Percentiles rank a stretch among this genome's conserved stretches.
phyloP scores from a whole-genome alignment of 2,113 vertebrate species.

The Ciconia stormi region DNA sequence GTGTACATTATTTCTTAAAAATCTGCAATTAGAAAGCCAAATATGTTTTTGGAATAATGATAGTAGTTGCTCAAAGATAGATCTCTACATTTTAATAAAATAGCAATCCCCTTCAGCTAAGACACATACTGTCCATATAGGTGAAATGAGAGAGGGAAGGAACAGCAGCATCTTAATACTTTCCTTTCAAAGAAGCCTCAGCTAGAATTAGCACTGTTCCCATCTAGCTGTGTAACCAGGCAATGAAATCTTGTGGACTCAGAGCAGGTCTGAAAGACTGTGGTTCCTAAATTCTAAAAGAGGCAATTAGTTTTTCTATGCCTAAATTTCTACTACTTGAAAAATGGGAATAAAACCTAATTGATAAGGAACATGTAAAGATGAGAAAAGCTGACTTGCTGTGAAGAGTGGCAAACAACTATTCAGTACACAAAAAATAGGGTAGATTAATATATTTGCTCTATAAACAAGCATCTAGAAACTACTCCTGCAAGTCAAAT shows the following conservation, averaged over 20 bases:
- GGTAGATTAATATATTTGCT: background rate
- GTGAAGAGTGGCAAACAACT: background rate
- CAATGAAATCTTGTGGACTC: background rate
- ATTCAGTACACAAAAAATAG: background rate
- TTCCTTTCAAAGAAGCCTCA: background rate
- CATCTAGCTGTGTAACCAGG: background rate
- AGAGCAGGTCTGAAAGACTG: background rate
- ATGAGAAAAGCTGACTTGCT: background rate
- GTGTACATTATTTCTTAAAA: background rate
- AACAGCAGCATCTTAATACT: background rate
- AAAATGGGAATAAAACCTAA: background rate
- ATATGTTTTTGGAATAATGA: background rate
- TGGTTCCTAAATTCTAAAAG: background rate
- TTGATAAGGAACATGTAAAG: background rate
- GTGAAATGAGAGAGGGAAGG: background rate
- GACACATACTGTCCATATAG: accelerated
- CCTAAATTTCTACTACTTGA: background rate
- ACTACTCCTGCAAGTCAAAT: background rate
- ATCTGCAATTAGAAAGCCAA: background rate
- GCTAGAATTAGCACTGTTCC: background rate
- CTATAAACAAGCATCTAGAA: background rate
- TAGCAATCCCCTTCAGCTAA: background rate
- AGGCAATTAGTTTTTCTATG: background rate
- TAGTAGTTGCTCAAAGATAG: background rate
- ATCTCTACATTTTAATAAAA: background rate